Evolutionary conservation across 2,888 invertebrate genomes (phyloP).

Genomic region (Lottia gigantea): DNA sequence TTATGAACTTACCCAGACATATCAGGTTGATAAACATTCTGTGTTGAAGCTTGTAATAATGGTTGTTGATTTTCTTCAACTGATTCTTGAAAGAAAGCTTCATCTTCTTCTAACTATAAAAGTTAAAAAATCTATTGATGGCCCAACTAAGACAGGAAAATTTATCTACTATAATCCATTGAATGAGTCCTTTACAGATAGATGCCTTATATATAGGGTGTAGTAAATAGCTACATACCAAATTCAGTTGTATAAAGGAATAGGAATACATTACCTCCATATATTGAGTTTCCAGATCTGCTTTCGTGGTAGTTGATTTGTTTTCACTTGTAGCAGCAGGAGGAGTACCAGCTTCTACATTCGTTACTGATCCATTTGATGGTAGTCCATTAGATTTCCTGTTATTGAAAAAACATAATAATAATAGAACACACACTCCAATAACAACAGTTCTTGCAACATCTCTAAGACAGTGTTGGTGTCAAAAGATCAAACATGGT

Average conservation of each 20-base stretch:
- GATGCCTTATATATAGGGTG: no score
- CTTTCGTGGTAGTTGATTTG: neutral
- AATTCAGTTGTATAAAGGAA: no score
- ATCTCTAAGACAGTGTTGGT: no score
- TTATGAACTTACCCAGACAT: neutral
- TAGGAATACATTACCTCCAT: neutral
- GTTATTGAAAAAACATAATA: no score
- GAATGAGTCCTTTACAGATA: no score
- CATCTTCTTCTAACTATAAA: neutral
- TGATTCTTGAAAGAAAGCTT: slow-evolving; percentile 4
- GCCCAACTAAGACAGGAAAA: no score
- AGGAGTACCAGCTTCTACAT: neutral
- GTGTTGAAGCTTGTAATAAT: neutral
- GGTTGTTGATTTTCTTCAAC: neutral
- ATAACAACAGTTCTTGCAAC: no score
- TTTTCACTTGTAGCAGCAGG: neutral
- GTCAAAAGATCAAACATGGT: no score
- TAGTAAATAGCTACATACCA: no score
- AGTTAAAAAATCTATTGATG: neutral
- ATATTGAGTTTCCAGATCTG: neutral
- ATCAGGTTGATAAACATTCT: neutral
- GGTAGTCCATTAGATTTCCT: neutral
- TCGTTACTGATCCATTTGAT: slow-evolving; percentile 2
- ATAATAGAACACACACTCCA: no score
- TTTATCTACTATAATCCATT: no score